phyloP scores from a whole-genome alignment of 2,113 vertebrate species.

The Bothrops jararaca region DNA sequence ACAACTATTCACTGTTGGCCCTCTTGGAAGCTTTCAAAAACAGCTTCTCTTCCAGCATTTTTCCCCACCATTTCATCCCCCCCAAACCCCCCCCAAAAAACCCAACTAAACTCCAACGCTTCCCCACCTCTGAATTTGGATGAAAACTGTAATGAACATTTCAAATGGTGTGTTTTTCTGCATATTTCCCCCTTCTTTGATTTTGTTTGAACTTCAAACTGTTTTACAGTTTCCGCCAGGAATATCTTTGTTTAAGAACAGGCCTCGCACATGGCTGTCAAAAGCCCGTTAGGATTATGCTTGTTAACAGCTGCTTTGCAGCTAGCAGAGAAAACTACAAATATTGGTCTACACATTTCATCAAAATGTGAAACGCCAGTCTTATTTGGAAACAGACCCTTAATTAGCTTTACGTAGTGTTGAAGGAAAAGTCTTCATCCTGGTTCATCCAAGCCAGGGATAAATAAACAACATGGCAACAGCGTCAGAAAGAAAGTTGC shows the following conservation, averaged over 20 bases:
- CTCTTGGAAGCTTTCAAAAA: background rate
- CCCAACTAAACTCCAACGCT: background rate
- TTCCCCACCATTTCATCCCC: background rate
- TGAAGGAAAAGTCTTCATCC: no score
- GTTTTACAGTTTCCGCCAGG: slow-evolving; percentile 16
- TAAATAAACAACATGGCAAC: no score
- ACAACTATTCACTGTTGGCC: background rate
- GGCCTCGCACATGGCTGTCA: background rate
- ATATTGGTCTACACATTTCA: background rate
- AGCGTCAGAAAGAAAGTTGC: no score
- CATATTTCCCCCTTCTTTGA: background rate
- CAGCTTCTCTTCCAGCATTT: background rate
- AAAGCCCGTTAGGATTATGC: background rate
- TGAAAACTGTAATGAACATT: slow-evolving; percentile 2
- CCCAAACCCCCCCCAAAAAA: no score
- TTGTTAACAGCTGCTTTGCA: slow-evolving; percentile 20
- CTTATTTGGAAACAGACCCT: background rate
- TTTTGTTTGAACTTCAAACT: slow-evolving; percentile 7
- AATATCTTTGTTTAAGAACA: slow-evolving; percentile 18
- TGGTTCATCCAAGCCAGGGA: no score
- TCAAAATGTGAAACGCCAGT: background rate
- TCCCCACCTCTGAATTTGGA: slow-evolving; percentile 6
- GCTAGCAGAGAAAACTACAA: background rate
- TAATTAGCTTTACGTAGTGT: background rate
- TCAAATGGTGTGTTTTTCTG: background rate